Evolutionary conservation across 2,888 invertebrate species (phyloP).

Genomic region (Drosophila aldrichi): DNA sequence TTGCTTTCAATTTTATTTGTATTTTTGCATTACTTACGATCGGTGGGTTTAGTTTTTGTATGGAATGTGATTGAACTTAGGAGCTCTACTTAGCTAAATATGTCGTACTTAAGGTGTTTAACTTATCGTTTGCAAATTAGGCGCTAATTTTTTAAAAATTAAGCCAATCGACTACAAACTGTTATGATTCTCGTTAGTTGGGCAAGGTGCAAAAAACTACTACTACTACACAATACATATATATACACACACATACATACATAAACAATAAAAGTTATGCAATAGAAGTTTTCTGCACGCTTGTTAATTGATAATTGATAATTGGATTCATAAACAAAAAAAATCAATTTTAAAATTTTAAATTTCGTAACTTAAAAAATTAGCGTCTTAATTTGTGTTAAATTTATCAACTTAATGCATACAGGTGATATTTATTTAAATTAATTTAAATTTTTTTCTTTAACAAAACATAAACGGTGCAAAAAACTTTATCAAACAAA

Average conservation of each 20-base stretch:
- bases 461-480: slow-evolving; percentile 71
- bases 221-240: slow-evolving; percentile 52
- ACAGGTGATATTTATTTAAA: slow-evolving; percentile 29
- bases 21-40: slow-evolving; percentile 59
- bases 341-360: not conserved
- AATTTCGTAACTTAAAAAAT: slow-evolving; percentile 49
- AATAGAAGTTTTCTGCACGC: slow-evolving; percentile 83
- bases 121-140: slow-evolving; percentile 11
- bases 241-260: slow-evolving; percentile 51
- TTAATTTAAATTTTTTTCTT: not conserved
- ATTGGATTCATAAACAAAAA: not conserved
- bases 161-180: slow-evolving; percentile 44
- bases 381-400: slow-evolving; percentile 55
- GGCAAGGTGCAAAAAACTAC: slow-evolving; percentile 76
- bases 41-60: slow-evolving; percentile 47
- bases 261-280: slow-evolving; percentile 57
- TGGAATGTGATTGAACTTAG: slow-evolving; percentile 75
- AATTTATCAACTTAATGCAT: slow-evolving; percentile 41
- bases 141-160: slow-evolving; percentile 64
- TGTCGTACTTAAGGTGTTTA: slow-evolving; percentile 42
- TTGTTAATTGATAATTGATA: slow-evolving; percentile 15
- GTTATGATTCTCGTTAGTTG: slow-evolving; percentile 36
- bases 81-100: slow-evolving; percentile 28
- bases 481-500: slow-evolving; percentile 77
- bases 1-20: slow-evolving; percentile 29